Evolutionary conservation across 1,140 invertebrate species (phyloP).

Genomic region (Drosophila repletoides): DNA sequence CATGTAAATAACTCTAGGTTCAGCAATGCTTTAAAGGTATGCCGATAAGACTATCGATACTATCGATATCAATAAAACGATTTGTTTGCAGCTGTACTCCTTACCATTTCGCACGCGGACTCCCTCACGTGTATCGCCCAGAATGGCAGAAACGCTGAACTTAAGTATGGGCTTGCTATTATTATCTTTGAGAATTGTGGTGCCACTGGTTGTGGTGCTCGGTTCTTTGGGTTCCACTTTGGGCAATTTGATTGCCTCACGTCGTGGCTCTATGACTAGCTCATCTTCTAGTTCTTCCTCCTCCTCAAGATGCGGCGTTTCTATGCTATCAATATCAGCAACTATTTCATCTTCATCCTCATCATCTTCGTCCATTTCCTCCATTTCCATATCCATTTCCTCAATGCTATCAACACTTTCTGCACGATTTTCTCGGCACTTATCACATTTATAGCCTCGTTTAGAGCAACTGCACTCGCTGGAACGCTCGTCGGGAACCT

Average conservation of each 20-base stretch:
- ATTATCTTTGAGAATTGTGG: slow-evolving; percentile 80
- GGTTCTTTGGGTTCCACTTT: slow-evolving; percentile 69
- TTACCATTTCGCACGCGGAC: slow-evolving; percentile 82
- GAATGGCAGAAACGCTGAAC: slow-evolving; percentile 95
- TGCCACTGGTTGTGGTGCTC: slow-evolving; percentile 24
- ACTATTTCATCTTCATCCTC: slow-evolving; percentile 70
- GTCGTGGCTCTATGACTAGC: slow-evolving; percentile 35
- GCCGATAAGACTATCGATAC: too few relatives aligned
- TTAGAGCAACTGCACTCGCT: slow-evolving; percentile 54
- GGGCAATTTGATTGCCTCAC: slow-evolving; percentile 67
- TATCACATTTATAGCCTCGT: slow-evolving; percentile 80
- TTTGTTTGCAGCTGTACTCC: too few relatives aligned
- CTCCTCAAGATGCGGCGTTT: slow-evolving; percentile 55
- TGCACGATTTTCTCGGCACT: slow-evolving; percentile 67
- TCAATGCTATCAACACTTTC: slow-evolving; percentile 72
- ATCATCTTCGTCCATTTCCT: slow-evolving; percentile 69
- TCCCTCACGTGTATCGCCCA: slow-evolving; percentile 85
- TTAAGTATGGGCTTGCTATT: slow-evolving; percentile 91
- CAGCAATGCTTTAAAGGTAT: too few relatives aligned
- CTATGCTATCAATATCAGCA: slow-evolving; percentile 63
- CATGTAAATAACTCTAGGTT: too few relatives aligned
- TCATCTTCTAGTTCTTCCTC: slow-evolving; percentile 67
- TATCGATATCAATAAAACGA: too few relatives aligned
- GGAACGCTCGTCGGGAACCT: slow-evolving; percentile 15
- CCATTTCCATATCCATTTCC: slow-evolving; percentile 66